These are phyloP conservation scores for Saccostrea echinata DNA, from an alignment of 1,140 invertebrate species.

Conservation along the genomic window DNA sequence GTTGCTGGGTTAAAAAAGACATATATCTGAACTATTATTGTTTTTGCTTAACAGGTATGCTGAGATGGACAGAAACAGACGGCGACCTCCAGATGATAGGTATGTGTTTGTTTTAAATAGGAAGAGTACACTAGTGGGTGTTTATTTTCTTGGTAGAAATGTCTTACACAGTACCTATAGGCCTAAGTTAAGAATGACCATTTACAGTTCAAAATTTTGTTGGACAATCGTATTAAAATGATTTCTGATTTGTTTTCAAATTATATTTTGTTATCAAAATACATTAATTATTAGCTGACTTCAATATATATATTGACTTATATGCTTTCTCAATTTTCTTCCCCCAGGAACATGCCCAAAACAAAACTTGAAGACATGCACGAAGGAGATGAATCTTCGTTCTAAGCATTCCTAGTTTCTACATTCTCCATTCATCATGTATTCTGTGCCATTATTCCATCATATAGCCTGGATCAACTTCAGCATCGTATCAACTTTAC, in stretches of 20 bases:
- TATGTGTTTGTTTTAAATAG: neutral
- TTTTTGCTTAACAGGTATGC: neutral
- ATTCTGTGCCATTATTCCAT: neutral
- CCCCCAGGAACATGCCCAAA: conserved; percentile 1
- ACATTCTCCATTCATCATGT: neutral
- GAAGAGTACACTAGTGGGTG: neutral
- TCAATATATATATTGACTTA: too few species aligned
- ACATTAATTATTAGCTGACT: too few species aligned
- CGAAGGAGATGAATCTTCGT: conserved; percentile 42
- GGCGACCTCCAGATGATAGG: conserved; percentile 12
- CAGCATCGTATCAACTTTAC: neutral
- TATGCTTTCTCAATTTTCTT: too few species aligned
- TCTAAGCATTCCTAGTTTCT: conserved; percentile 31
- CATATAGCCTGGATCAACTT: conserved; percentile 8
- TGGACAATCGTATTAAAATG: too few species aligned
- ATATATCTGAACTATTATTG: neutral
- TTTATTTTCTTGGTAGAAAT: too few species aligned
- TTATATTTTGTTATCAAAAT: too few species aligned
- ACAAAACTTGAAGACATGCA: conserved; percentile 34
- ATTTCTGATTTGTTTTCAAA: too few species aligned
- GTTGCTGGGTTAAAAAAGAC: neutral
- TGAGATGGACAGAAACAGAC: conserved; percentile 9
- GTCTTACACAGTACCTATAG: too few species aligned
- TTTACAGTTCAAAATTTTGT: too few species aligned
- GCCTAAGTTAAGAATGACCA: too few species aligned